These are phyloP conservation scores for Sycophila sp. DNA, from an alignment of 1,140 invertebrate genomes.

Conservation along the genomic window DNA sequence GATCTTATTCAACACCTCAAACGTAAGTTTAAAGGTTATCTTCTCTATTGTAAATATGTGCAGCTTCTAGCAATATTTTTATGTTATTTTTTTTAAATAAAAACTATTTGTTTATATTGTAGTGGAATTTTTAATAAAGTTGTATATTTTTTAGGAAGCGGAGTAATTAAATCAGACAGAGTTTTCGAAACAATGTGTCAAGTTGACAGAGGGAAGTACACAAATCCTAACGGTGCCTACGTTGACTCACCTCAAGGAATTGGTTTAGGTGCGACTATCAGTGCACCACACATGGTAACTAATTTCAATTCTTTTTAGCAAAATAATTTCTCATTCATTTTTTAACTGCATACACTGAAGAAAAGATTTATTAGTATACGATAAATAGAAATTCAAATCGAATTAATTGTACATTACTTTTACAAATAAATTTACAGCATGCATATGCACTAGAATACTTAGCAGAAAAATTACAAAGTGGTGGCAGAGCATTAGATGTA, in stretches of 20 bases:
- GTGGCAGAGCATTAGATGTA: conserved; percentile 89
- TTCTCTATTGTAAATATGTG: not conserved
- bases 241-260: conserved; percentile 90
- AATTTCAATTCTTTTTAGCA: not conserved
- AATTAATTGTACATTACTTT: not conserved
- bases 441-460: conserved; percentile 93
- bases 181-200: conserved; percentile 87
- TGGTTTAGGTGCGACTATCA: conserved; percentile 92
- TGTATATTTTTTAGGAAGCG: conserved; percentile 78
- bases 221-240: conserved; percentile 77
- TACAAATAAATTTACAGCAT: conserved; percentile 70
- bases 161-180: conserved; percentile 81
- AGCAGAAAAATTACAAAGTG: conserved; percentile 82
- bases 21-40: conserved; percentile 69
- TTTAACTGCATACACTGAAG: too few species aligned
- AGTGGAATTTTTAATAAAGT: conserved; percentile 18
- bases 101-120: conserved; percentile 1
- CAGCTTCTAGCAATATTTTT: not conserved
- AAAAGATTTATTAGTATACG: too few species aligned
- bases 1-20: conserved; percentile 85
- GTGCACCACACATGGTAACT: conserved; percentile 96
- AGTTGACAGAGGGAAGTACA: conserved; percentile 88
- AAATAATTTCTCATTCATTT: not conserved
- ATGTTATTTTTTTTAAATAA: conserved; percentile 4
- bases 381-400: not conserved